Evolutionary conservation across 2,888 invertebrate genomes (phyloP).

Genomic region (Halictus ligatus): DNA sequence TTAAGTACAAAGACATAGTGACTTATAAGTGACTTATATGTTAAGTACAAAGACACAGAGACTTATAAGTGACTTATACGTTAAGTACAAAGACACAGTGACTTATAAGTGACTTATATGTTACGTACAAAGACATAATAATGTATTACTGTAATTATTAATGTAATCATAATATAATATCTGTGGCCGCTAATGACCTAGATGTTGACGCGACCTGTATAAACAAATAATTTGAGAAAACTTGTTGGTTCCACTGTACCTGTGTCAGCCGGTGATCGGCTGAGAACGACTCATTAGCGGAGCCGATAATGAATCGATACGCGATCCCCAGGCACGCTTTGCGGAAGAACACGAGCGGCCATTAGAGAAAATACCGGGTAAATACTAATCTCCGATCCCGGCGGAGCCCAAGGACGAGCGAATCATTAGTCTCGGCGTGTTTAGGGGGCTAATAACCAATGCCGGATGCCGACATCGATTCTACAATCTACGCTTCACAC

Average conservation of each 20-base stretch:
- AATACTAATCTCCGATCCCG: constrained; percentile 34
- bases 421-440: constrained; percentile 36
- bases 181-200: too few relatives aligned
- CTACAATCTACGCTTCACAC: constrained; percentile 13
- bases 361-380: constrained; percentile 38
- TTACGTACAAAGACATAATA: too few relatives aligned
- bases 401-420: not conserved
- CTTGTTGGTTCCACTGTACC: not conserved
- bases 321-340: constrained; percentile 2
- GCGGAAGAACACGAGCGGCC: constrained; percentile 29
- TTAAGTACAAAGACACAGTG: too few relatives aligned
- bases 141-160: too few relatives aligned
- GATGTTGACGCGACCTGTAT: too few relatives aligned
- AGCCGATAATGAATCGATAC: constrained; percentile 27
- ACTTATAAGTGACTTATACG: too few relatives aligned
- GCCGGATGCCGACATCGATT: constrained; percentile 13
- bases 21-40: too few relatives aligned
- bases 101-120: too few relatives aligned
- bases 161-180: too few relatives aligned
- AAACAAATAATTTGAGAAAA: too few relatives aligned
- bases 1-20: too few relatives aligned
- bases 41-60: too few relatives aligned
- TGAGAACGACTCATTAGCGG: constrained; percentile 34
- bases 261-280: not conserved
- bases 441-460: constrained; percentile 35